These are phyloP conservation scores for Odontesthes bonariensis DNA, from an alignment of 2,113 vertebrate species.

Conservation along the genomic window DNA sequence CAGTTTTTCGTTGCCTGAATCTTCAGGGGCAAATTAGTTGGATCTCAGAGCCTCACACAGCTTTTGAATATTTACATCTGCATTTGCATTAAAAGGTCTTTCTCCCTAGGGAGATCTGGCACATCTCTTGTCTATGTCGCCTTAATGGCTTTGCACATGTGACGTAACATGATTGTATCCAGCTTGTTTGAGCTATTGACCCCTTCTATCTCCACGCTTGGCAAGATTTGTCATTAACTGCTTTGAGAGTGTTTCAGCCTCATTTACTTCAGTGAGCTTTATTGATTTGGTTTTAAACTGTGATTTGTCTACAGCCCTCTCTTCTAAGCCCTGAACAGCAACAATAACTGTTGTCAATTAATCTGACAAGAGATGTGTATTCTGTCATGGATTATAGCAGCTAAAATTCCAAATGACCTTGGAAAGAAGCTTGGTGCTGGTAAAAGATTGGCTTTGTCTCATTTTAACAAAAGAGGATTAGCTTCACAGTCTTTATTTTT, in stretches of 20 bases:
- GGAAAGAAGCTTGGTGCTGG: conserved; percentile 45
- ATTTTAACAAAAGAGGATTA: conserved; percentile 62
- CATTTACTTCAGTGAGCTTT: conserved; percentile 73
- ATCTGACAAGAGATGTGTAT: conserved; percentile 66
- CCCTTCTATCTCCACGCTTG: conserved; percentile 53
- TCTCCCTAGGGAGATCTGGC: not conserved
- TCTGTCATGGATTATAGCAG: conserved; percentile 69
- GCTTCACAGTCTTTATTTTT: conserved; percentile 9
- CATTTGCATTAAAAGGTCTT: conserved; percentile 37
- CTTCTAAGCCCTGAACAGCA: conserved; percentile 63
- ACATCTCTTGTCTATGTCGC: conserved; percentile 12
- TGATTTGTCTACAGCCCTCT: conserved; percentile 75
- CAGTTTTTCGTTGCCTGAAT: conserved; percentile 15
- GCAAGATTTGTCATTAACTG: conserved; percentile 73
- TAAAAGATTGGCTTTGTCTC: conserved; percentile 23
- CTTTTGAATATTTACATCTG: conserved; percentile 46
- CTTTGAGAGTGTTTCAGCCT: conserved; percentile 73
- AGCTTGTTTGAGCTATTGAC: conserved; percentile 72
- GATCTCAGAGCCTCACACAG: conserved; percentile 15
- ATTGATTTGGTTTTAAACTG: conserved; percentile 80
- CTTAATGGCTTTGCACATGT: conserved; percentile 43
- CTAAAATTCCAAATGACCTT: conserved; percentile 61
- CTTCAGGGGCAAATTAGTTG: conserved; percentile 24
- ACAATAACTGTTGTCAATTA: conserved; percentile 74
- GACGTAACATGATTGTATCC: conserved; percentile 58